Evolutionary conservation across 2,113 vertebrate species (phyloP), one percentile per base, ranked within the genome.

Genomic region (Chamaetylas fuelleborni): DNA sequence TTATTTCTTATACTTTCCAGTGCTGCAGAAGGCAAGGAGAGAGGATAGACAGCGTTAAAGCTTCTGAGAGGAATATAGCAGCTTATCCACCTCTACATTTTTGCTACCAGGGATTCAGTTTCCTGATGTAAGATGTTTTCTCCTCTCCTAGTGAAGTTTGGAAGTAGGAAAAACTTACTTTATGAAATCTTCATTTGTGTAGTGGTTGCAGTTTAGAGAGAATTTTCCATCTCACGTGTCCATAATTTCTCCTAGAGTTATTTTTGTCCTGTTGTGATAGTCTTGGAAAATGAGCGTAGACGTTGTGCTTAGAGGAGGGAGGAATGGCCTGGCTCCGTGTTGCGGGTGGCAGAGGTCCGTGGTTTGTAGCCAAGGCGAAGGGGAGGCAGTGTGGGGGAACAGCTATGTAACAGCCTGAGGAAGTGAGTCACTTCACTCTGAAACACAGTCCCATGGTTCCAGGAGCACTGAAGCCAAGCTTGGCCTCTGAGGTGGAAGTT

Each of bases 371-470:
- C 84, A 74, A 78, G 66, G 61, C 0, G 2, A 81, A 92, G 57
- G 66, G 93, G 88, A 70, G 94, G 91, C 86, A 61, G 57, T 11
- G 25, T 64, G 60, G 45, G 90, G 87, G 91, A 94, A 28, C 88
- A 88, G 69, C 83, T 45, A 17, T 85, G 79, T 91, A 91, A 82
- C 84, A 81, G 88, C 77, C 90, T 47, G 85, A 97, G 96, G 96
- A 97, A 97, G 80, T 97, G 95, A 97, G 93, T 97, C 95, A 97
- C 82, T 87, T 33, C 3, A 1, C 53, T 79, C 56, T 93, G 88
- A 95, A 95, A 87, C 76, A 42, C 90, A 65, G 84, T 76, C 72
- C 53, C 48, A 7, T 90, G 93, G 88, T 67, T 96, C 87, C 82
- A 92, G 80, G 28, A 48, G 77, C 89, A 14, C 50, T 53, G 66